These are phyloP conservation scores for Regulus satrapa DNA, from an alignment of 2,113 vertebrate species.

Conservation along the genomic window DNA sequence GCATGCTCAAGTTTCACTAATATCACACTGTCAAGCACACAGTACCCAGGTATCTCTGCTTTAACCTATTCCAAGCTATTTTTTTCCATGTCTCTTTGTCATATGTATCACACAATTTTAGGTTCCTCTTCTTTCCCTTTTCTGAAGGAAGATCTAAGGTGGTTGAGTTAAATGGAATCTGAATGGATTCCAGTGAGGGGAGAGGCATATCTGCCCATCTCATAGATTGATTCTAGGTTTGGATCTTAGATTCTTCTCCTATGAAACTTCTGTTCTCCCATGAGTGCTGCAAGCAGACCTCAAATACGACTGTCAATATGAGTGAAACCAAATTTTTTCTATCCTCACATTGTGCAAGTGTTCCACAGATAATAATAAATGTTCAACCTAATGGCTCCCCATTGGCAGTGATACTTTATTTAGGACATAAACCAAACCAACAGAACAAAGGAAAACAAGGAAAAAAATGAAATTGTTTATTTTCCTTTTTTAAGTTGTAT, in stretches of 20 bases:
- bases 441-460: background rate
- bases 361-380: background rate
- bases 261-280: background rate
- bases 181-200: background rate
- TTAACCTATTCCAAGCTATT: background rate
- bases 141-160: background rate
- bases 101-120: background rate
- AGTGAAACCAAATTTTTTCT: background rate
- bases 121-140: background rate
- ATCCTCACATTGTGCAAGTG: background rate
- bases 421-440: background rate
- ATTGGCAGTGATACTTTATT: background rate
- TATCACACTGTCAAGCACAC: background rate
- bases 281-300: background rate
- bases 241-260: background rate
- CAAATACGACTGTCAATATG: background rate
- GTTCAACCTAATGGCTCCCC: background rate
- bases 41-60: background rate
- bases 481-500: background rate
- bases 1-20: background rate
- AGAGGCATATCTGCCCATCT: background rate
- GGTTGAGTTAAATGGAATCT: background rate
- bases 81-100: background rate
- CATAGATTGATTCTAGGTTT: background rate
- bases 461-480: background rate